Evolutionary conservation across 2,113 vertebrate species (phyloP).

Genomic region (Xiphias gladius): DNA sequence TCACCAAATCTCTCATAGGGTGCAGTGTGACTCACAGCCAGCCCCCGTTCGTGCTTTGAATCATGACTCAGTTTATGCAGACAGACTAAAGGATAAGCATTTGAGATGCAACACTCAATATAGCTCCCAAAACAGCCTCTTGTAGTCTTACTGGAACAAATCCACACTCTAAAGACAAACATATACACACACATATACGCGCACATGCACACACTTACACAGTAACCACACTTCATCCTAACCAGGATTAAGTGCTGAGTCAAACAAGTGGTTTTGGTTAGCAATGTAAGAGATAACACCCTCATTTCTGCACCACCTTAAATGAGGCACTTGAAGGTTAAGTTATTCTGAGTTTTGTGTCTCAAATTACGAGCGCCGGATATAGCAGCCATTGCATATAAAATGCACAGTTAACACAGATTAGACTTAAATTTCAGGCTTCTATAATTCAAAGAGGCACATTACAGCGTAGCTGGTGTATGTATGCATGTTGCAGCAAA

Average conservation of each 20-base stretch:
- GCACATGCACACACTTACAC: not conserved
- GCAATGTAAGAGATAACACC: conserved; percentile 24
- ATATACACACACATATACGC: not conserved
- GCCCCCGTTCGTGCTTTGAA: conserved; percentile 61
- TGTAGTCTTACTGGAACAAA: conserved; percentile 41
- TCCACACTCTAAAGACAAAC: conserved; percentile 18
- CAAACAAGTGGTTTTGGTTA: conserved; percentile 36
- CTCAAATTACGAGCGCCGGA: conserved; percentile 33
- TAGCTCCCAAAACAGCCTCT: conserved; percentile 43
- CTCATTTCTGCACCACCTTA: conserved; percentile 17
- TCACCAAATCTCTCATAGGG: conserved; percentile 66
- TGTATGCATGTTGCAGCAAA: conserved; percentile 46
- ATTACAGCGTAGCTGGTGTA: not conserved
- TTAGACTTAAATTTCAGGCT: conserved; percentile 43
- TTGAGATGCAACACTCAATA: conserved; percentile 55
- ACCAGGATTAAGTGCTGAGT: conserved; percentile 50
- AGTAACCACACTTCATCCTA: not conserved
- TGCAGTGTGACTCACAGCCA: conserved; percentile 70
- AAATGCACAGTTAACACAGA: conserved; percentile 38
- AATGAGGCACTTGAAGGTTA: conserved; percentile 50
- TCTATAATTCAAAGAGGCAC: conserved; percentile 37
- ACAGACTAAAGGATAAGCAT: conserved; percentile 64
- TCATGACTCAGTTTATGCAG: conserved; percentile 70
- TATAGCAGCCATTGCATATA: conserved; percentile 3
- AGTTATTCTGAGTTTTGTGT: conserved; percentile 56